Conservation (phyloP, 2,888 invertebrate genomes). For the Drosophila hawaiiensis region DNA sequence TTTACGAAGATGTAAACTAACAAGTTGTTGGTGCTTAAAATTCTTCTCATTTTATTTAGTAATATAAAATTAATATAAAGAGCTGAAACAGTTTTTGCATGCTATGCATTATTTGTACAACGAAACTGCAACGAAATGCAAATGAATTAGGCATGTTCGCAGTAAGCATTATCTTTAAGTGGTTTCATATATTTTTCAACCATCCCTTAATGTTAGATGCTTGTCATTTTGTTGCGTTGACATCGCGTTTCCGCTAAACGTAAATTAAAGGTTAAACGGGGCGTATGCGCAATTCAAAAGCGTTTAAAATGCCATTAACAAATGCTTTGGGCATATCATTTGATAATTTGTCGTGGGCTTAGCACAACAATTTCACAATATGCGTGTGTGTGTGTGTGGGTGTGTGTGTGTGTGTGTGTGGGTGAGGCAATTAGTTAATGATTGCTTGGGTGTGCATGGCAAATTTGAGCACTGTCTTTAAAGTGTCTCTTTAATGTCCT, state of each 20-base stretch:
- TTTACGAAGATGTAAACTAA: background rate
- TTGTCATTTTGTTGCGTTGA: conserved; percentile 16
- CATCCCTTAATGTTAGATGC: conserved; percentile 13
- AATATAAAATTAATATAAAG: background rate
- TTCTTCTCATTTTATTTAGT: background rate
- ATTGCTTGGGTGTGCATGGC: conserved; percentile 29
- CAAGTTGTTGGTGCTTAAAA: background rate
- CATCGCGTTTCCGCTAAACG: conserved; percentile 16
- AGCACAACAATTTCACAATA: conserved; percentile 6
- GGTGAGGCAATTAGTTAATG: conserved; percentile 54
- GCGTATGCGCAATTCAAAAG: conserved; percentile 77
- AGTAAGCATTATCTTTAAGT: conserved; percentile 3
- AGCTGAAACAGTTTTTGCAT: background rate
- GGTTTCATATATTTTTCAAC: background rate
- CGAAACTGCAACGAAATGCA: conserved; percentile 17
- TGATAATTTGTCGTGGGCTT: conserved; percentile 52
- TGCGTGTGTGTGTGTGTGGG: background rate
- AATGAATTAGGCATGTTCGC: conserved; percentile 9
- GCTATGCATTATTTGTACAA: background rate
- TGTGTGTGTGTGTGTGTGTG: conserved; percentile 11
- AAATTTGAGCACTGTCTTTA: conserved; percentile 15
- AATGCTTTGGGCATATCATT: conserved; percentile 56
- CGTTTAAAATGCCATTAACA: conserved; percentile 79
- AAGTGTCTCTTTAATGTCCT: conserved; percentile 27
- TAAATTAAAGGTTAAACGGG: conserved; percentile 52